Evolutionary conservation across 2,113 vertebrate species (phyloP).

Genomic region (Redunca redunca): DNA sequence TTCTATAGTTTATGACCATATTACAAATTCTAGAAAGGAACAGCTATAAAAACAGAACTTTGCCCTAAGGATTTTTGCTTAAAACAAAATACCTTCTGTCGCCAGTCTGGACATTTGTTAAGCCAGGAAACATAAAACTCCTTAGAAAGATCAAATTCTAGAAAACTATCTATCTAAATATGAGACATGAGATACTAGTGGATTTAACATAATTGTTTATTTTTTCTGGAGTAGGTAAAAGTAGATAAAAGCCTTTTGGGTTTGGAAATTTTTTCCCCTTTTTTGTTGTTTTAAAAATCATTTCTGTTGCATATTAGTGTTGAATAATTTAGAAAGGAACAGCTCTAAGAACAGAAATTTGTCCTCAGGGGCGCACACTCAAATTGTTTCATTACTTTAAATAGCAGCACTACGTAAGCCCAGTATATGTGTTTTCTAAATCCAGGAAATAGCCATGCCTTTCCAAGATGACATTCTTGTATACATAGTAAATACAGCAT

Average conservation of each 20-base stretch:
- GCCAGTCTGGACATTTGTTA: conserved; percentile 23
- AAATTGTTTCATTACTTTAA: conserved; percentile 11
- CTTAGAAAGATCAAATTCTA: conserved; percentile 41
- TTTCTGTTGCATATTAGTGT: not conserved
- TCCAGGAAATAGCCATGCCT: not conserved
- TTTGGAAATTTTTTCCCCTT: not conserved
- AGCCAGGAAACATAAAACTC: conserved; percentile 5
- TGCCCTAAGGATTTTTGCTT: conserved; percentile 4
- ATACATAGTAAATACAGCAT: not conserved
- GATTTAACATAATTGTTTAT: conserved; percentile 25
- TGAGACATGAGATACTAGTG: not conserved
- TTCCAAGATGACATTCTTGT: conserved; percentile 13
- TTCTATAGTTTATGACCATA: not conserved
- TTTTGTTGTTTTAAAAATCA: not conserved
- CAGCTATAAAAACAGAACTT: not conserved
- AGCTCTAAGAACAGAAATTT: conserved; percentile 24
- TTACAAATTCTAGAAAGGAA: conserved; percentile 29
- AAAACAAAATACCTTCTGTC: conserved; percentile 29
- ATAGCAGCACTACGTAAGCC: not conserved
- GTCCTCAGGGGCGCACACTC: not conserved
- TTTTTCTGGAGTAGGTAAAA: conserved; percentile 36
- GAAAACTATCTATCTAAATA: conserved; percentile 3
- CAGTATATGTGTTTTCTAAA: not conserved
- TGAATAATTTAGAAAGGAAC: conserved; percentile 9
- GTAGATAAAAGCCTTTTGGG: not conserved